phyloP scores from a whole-genome alignment of 2,888 invertebrate species.

The Oligia fasciuncula region DNA sequence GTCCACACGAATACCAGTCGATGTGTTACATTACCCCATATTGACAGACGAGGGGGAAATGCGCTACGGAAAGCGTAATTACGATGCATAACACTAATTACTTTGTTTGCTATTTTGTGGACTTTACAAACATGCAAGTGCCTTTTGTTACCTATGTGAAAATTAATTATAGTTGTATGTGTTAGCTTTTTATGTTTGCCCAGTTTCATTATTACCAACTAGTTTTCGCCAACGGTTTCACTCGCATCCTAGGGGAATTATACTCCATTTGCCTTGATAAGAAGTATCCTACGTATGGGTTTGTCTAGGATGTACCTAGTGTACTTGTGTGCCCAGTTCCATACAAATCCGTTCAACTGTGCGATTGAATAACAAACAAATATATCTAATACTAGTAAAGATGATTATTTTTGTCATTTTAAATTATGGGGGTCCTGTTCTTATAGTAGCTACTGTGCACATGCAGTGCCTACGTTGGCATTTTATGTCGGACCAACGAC shows the following conservation, averaged over 20 bases:
- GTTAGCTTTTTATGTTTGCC: neutral
- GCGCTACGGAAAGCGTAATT: constrained; percentile 42
- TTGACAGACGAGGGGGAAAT: constrained; percentile 44
- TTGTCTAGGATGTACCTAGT: neutral
- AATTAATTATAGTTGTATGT: constrained; percentile 20
- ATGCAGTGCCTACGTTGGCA: neutral
- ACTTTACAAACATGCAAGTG: constrained; percentile 24
- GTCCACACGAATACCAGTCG: constrained; percentile 65
- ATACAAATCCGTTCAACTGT: neutral
- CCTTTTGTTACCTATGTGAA: constrained; percentile 26
- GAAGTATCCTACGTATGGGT: neutral
- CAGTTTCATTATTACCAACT: neutral
- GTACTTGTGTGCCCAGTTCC: neutral
- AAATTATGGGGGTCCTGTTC: neutral
- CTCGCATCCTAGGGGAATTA: neutral
- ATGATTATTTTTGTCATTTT: neutral
- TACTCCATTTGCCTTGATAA: neutral
- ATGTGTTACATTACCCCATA: constrained; percentile 43
- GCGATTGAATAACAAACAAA: neutral
- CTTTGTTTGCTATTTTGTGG: constrained; percentile 38
- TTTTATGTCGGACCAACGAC: neutral
- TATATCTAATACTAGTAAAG: neutral
- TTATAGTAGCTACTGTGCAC: neutral
- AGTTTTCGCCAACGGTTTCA: neutral
- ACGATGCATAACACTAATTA: constrained; percentile 49